Base-by-base conservation (phyloP, 2,113 vertebrate genomes). In the Riparia riparia region DNA sequence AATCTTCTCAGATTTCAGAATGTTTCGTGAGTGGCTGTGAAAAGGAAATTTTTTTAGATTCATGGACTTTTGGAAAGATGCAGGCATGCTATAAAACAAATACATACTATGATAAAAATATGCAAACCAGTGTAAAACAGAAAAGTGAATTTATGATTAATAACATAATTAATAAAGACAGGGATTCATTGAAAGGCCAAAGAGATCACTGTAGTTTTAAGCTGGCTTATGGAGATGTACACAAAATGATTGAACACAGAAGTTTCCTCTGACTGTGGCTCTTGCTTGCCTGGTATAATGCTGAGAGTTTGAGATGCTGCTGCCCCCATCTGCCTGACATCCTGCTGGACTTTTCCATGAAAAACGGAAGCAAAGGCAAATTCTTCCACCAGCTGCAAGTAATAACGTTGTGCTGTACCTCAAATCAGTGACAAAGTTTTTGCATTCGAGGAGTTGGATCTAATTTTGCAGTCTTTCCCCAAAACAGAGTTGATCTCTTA, bases 291-390 rank as follows among this genome's bases (percentile, higher is more conserved):
- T 12, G 19, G 10, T 45, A 9, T 24, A 53, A 51, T 0, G 1
- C 65, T 57, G 58, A 45, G 49, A 65, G 45, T 34, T 64, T 73
- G 76, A 86, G 63, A 42, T 3, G 15, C 71, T 95, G 12, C 95
- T 95, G 96, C 85, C 94, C 85, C 17, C 82, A 71, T 90, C 95
- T 82, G 94, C 71, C 82, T 31, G 74, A 31, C 42, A 9, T 77
- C 12, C 74, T 32, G 42, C 71, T 29, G 58, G 50, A 34, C 64
- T 73, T 61, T 29, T 42, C 58, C 50, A 5, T 3, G 19, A 41
- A 21, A 47, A 56, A 41, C 2, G 1, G 24, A 39, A 78, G 34
- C 39, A 53, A 60, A 63, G 17, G 24, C 10, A 66, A 63, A 49
- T 14, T 79, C 14, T 41, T 86, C 19, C 16, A 42, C 3, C 28